Conservation (phyloP, 2,888 invertebrate genomes). For the Trichogramma dendrolimi region DNA sequence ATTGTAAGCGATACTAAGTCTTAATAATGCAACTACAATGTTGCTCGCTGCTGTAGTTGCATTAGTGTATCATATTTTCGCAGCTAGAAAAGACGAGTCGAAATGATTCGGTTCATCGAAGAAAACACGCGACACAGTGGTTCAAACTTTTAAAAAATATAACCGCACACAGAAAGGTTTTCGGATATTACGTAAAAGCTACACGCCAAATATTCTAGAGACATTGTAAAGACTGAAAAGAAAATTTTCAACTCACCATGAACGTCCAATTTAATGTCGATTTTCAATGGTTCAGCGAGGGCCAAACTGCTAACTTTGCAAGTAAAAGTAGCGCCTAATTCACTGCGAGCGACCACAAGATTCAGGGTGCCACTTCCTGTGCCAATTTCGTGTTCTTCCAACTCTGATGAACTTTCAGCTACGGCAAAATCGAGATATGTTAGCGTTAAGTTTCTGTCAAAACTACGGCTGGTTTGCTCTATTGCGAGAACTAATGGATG, state of each 20-base stretch:
- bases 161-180: neutral
- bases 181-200: neutral
- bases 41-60: no score
- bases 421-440: conserved; percentile 23
- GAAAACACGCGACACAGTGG: no score
- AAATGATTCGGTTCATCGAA: no score
- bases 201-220: neutral
- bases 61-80: no score
- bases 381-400: conserved; percentile 59
- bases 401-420: conserved; percentile 57
- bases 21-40: no score
- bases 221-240: neutral
- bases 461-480: neutral
- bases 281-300: conserved; percentile 59
- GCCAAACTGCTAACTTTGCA: conserved; percentile 72
- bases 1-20: no score
- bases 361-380: conserved; percentile 63
- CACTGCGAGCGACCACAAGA: conserved; percentile 66
- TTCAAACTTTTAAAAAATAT: no score
- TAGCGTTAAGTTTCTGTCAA: conserved; percentile 6
- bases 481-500: neutral
- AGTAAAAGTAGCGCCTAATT: conserved; percentile 67
- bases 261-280: conserved; percentile 65
- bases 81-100: no score
- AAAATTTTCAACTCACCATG: conserved; percentile 60